phyloP scores from a whole-genome alignment of 2,113 vertebrate species.

The Cynopterus brachyotis region DNA sequence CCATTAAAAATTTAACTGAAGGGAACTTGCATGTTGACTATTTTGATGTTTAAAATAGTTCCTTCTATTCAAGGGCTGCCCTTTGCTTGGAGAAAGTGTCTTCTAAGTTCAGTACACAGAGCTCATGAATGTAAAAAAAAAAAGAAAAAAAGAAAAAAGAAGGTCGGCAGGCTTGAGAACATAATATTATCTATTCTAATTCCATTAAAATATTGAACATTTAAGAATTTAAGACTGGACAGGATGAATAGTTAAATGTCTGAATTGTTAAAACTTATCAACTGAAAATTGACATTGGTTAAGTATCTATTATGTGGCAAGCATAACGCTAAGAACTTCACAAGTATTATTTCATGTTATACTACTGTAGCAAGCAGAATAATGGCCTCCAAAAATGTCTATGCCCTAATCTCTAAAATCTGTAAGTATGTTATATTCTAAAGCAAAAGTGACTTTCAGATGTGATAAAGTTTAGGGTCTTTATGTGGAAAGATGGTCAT shows the following conservation, averaged over 20 bases:
- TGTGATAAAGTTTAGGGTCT: not conserved
- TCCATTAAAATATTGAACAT: not conserved
- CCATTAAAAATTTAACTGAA: not conserved
- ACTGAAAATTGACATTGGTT: not conserved
- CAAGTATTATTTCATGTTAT: not conserved
- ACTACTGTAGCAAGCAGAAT: not conserved
- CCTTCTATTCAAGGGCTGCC: not conserved
- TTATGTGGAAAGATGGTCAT: not conserved
- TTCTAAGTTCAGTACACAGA: not conserved
- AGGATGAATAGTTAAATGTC: not conserved
- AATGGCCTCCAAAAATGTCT: not conserved
- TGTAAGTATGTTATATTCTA: not conserved
- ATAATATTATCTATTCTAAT: not conserved
- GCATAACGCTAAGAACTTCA: not conserved
- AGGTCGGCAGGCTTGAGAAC: not conserved
- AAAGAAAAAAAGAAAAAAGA: not conserved
- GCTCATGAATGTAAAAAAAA: not conserved
- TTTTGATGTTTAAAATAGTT: slow-evolving; percentile 26
- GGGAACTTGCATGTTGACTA: not conserved
- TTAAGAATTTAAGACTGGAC: not conserved
- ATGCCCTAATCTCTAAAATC: not conserved
- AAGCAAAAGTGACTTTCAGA: not conserved
- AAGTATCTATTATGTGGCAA: not conserved
- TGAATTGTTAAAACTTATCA: slow-evolving; percentile 31
- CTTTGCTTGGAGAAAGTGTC: slow-evolving; percentile 10